A percentile compares a stretch with the other conserved stretches of the same genome.
phyloP scores from a whole-genome alignment of 2,113 vertebrate genomes.

The Otus sunia region DNA sequence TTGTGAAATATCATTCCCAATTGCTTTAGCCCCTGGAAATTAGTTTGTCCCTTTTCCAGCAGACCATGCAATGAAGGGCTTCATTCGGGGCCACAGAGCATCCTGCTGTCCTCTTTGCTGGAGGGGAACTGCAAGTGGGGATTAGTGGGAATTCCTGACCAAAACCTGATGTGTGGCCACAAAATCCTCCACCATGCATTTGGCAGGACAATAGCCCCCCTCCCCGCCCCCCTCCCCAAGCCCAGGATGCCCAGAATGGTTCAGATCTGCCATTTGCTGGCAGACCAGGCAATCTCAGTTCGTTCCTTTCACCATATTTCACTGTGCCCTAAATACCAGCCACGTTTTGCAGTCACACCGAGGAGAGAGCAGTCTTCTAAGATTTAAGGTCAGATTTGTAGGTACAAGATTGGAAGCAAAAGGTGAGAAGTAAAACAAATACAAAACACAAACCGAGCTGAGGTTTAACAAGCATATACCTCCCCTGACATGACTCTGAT shows the following conservation, averaged over 20 bases:
- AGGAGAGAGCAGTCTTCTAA: background rate
- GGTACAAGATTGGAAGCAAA: slow-evolving; percentile 21
- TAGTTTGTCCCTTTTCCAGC: background rate
- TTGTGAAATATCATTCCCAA: background rate
- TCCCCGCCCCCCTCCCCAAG: too few relatives aligned
- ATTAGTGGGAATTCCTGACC: background rate
- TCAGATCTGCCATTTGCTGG: background rate
- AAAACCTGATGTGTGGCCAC: background rate
- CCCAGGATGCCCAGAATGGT: background rate
- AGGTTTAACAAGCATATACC: slow-evolving; percentile 10
- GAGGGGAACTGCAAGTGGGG: background rate
- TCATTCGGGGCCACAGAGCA: accelerated
- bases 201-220: background rate
- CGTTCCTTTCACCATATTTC: background rate
- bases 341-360: background rate
- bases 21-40: background rate
- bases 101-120: background rate
- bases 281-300: background rate
- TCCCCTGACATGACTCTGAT: background rate
- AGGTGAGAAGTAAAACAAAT: slow-evolving; percentile 44
- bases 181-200: background rate
- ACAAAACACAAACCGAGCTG: background rate
- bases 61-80: background rate
- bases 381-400: slow-evolving; percentile 16
- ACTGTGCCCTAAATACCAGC: background rate